These are phyloP conservation scores for Patiria miniata DNA, from an alignment of 35 echinoderm and acorn worm species.

Conservation along the genomic window DNA sequence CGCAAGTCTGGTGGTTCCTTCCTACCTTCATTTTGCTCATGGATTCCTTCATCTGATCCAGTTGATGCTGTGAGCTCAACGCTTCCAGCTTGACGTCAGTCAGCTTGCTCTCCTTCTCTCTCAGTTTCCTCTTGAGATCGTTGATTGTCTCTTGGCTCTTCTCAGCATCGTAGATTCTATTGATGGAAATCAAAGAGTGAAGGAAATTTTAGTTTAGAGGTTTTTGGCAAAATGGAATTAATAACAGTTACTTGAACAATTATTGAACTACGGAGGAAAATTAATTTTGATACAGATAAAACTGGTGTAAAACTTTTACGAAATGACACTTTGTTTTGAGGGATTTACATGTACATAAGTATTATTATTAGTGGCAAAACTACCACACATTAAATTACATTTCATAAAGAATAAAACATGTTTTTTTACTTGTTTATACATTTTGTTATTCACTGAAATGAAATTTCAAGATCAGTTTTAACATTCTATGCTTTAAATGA, in stretches of 20 bases:
- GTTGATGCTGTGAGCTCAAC: conserved; percentile 87
- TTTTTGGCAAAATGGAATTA: too few relatives aligned
- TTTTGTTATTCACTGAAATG: too few relatives aligned
- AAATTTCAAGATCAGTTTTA: too few relatives aligned
- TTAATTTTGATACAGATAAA: not conserved
- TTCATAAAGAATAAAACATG: too few relatives aligned
- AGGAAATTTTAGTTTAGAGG: too few relatives aligned
- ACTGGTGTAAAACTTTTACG: not conserved
- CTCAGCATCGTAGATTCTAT: conserved; percentile 80
- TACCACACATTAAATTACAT: too few relatives aligned
- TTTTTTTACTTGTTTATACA: too few relatives aligned
- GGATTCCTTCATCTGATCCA: conserved; percentile 91
- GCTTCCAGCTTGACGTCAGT: conserved; percentile 94
- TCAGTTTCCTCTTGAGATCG: conserved; percentile 69
- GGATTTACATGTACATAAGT: too few relatives aligned
- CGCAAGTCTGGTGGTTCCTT: not conserved
- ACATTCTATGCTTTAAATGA: too few relatives aligned
- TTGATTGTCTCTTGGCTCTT: conserved; percentile 80
- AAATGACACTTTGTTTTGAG: too few relatives aligned
- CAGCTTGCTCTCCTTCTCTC: conserved; percentile 92
- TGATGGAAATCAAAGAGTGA: conserved; percentile 25
- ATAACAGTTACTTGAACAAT: too few relatives aligned
- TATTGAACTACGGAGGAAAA: not conserved
- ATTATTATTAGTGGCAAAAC: too few relatives aligned
- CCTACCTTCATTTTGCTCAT: conserved; percentile 98